Evolutionary conservation across 1,140 invertebrate species (phyloP), one percentile per base, ranked within the genome.

Genomic region (Drosophila parabipectinata): DNA sequence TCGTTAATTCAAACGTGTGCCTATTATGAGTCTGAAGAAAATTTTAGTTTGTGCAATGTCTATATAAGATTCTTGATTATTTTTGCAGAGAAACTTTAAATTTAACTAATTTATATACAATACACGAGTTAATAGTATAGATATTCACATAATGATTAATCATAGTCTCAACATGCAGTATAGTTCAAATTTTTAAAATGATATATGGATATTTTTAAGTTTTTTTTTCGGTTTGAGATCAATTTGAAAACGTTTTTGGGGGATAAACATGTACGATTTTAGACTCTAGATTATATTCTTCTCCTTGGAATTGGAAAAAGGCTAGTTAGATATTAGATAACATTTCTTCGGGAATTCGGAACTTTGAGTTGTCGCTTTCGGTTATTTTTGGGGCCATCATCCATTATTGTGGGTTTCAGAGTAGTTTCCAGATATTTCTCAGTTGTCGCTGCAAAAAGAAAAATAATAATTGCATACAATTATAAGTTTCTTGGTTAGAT

Each of bases 171-270:
- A 32, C 18, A 48, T 32, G 26, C 26, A 28, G 26, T 32, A 30
- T 41, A 67, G 57, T 15, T 53, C 51, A 28, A 21, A 67, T 44
- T 62, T 53, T 56, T 59, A 34, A 15, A 58, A 48, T 76, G 51
- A 39, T 72, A 50, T 77, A 58, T 28, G 39, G 44, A 10, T 47
- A 57, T 69, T 77, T 60, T 64, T 58, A 12, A 32, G 28, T 50
- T 58, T 41, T 64, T 21, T 12, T 10, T 15, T 14, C 15, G 4
- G 15, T 47, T 82, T 85, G 82, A 85, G 82, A 85, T 85, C 82
- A 85, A 76, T 78, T 87, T 78, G 78, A 87, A 81, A 82, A 81
- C 60, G 39, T 53, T 45, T 77, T 56, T 51, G 32, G 52, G 64
- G 67, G 34, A 69, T 68, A 12, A 37, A 12, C 34, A 37, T 37